phyloP scores from a whole-genome alignment of 2,113 vertebrate genomes.

The Toxotes jaculatrix region DNA sequence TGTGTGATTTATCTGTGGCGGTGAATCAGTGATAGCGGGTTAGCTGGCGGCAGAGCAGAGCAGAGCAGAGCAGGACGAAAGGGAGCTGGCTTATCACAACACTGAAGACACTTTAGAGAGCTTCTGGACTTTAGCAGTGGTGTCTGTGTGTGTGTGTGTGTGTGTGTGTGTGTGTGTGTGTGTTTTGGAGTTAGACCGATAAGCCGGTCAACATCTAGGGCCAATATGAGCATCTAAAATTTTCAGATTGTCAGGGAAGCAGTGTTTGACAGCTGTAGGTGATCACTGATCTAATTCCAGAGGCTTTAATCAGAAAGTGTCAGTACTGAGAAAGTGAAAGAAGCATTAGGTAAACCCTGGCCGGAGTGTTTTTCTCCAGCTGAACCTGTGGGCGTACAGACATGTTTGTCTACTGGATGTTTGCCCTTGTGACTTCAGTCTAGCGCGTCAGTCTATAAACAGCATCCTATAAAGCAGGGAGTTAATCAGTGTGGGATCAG shows the following conservation, averaged over 20 bases:
- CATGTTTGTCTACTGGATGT: constrained; percentile 6
- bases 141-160: neutral
- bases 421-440: constrained; percentile 11
- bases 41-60: constrained; percentile 69
- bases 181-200: neutral
- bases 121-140: constrained; percentile 40
- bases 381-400: neutral
- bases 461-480: constrained; percentile 57
- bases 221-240: neutral
- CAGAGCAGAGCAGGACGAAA: constrained; percentile 47
- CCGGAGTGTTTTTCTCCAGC: neutral
- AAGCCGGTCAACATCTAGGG: neutral
- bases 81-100: constrained; percentile 62
- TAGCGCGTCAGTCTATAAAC: constrained; percentile 54
- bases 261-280: neutral
- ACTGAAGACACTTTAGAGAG: constrained; percentile 45
- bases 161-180: neutral
- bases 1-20: constrained; percentile 63
- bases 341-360: neutral
- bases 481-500: constrained; percentile 72
- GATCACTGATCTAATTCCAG: neutral
- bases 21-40: constrained; percentile 72
- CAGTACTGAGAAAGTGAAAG: no score
- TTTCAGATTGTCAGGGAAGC: no score
- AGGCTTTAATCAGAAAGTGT: neutral